Conservation (phyloP, 2,797 vertebrate species). For the Esox masquinongy region DNA sequence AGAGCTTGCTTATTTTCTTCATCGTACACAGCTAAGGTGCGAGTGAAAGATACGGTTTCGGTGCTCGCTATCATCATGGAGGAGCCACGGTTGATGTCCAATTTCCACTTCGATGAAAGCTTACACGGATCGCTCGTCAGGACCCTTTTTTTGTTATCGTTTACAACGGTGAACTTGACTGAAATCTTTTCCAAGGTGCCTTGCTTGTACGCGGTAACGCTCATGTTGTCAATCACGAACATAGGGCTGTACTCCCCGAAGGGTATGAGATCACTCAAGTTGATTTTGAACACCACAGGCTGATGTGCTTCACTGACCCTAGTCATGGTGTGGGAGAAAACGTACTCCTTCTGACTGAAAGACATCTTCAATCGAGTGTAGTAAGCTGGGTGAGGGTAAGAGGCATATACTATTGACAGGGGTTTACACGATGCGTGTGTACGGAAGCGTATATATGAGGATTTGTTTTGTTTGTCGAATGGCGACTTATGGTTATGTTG, state of each 20-base stretch:
- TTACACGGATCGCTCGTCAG: constrained; percentile 6
- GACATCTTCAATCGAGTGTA: neutral
- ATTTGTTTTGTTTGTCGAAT: neutral
- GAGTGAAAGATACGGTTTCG: neutral
- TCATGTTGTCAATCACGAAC: constrained; percentile 9
- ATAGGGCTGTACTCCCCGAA: neutral
- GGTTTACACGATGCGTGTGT: neutral
- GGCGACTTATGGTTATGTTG: neutral
- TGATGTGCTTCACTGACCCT: constrained; percentile 4
- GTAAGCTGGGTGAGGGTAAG: neutral
- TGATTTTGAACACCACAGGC: neutral
- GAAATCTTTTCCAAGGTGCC: constrained; percentile 6
- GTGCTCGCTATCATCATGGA: constrained; percentile 8
- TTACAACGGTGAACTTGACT: constrained; percentile 7
- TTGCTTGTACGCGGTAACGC: constrained; percentile 6
- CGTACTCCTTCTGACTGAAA: constrained; percentile 20
- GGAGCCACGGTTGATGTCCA: neutral
- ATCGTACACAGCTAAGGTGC: neutral
- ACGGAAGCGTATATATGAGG: neutral
- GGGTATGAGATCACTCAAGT: constrained; percentile 1
- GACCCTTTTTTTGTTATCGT: constrained; percentile 5
- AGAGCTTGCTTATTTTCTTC: constrained; percentile 10
- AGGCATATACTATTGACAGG: neutral
- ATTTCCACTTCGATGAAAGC: constrained; percentile 4
- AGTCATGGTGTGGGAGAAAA: constrained; percentile 15